Evolutionary conservation across 2,888 invertebrate genomes (phyloP).

Genomic region (Archips crataeganus): DNA sequence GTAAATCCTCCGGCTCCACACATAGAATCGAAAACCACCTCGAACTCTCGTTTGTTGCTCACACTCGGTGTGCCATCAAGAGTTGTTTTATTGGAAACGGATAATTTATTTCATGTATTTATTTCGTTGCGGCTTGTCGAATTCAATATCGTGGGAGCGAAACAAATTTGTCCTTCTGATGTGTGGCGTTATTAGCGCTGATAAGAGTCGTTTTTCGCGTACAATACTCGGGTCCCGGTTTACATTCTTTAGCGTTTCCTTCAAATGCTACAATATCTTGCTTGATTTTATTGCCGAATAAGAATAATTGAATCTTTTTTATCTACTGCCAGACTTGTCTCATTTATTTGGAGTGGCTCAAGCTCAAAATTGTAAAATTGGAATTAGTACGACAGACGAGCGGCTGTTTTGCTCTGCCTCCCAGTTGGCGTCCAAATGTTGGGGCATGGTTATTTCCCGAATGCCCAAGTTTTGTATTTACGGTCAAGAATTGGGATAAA

Average conservation of each 20-base stretch:
- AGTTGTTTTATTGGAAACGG: constrained; percentile 83
- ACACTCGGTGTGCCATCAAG: constrained; percentile 58
- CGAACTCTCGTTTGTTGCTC: constrained; percentile 43
- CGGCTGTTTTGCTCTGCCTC: constrained; percentile 19
- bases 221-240: constrained; percentile 3
- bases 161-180: constrained; percentile 54
- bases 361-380: constrained; percentile 27
- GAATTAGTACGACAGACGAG: constrained; percentile 21
- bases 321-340: constrained; percentile 20
- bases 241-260: not conserved
- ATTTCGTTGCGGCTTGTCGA: constrained; percentile 72
- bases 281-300: not conserved
- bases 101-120: constrained; percentile 84
- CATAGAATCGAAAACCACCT: constrained; percentile 53
- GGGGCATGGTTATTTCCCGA: constrained; percentile 48
- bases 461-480: constrained; percentile 53
- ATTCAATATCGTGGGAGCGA: constrained; percentile 74
- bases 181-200: constrained; percentile 54
- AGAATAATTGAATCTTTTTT: not conserved
- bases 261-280: not conserved
- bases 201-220: constrained; percentile 45
- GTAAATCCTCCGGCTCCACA: constrained; percentile 46
- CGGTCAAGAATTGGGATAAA: constrained; percentile 58
- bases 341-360: constrained; percentile 29
- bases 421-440: constrained; percentile 47